Percentiles rank a stretch among this genome's conserved stretches.
Evolutionary conservation across 30 jellyfish, hydroid and myxozoan species (phyloP).

Genomic region (Pseudorhiza aurosa): DNA sequence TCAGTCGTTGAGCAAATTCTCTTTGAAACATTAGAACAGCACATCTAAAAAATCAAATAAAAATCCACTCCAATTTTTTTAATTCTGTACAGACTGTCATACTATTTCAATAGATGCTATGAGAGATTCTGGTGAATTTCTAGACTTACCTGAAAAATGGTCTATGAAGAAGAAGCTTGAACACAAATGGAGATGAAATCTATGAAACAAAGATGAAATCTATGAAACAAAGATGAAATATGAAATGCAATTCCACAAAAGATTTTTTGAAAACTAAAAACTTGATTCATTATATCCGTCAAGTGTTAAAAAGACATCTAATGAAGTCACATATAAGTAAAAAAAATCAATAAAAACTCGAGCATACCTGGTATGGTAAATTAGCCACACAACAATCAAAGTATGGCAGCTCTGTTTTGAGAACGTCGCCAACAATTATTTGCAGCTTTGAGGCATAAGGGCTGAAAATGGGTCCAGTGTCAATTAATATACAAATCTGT

Average conservation of each 20-base stretch:
- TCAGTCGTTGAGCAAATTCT: constrained; percentile 94
- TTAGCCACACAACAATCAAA: constrained; percentile 99
- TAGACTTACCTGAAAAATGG: constrained; percentile 90
- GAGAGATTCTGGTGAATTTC: too few species aligned
- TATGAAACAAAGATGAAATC: background rate
- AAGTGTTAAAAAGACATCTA: too few species aligned
- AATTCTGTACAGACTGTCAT: too few species aligned
- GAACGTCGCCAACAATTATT: constrained; percentile 91
- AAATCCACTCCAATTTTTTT: too few species aligned
- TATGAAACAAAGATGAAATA: background rate
- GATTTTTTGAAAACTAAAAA: background rate
- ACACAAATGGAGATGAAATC: constrained; percentile 98
- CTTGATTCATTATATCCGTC: background rate
- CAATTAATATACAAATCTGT: too few species aligned
- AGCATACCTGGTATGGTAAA: constrained; percentile 96
- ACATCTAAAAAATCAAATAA: constrained; percentile 79
- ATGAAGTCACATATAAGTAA: too few species aligned
- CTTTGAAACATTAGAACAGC: constrained; percentile 98
- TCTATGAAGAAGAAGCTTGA: constrained; percentile 91
- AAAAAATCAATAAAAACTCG: background rate
- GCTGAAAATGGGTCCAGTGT: too few species aligned
- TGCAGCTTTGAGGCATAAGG: constrained; percentile 78
- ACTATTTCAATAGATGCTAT: too few species aligned
- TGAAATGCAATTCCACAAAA: background rate
- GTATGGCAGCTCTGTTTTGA: constrained; percentile 95